Conservation (phyloP, 2,888 invertebrate species). For the Zygogramma bicolorata region DNA sequence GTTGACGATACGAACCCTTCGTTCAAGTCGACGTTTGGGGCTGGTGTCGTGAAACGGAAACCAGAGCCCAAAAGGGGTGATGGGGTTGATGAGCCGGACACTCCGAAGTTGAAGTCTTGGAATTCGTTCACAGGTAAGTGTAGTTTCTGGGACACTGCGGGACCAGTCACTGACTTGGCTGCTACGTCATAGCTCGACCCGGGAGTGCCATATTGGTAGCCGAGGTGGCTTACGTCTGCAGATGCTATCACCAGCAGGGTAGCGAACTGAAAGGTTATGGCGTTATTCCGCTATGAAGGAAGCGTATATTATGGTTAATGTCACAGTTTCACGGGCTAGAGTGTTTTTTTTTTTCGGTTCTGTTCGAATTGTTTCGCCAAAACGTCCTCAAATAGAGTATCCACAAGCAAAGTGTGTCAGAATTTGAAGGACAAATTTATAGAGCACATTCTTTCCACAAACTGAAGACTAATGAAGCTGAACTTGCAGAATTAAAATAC, state of each 20-base stretch:
- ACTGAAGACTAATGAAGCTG: too few relatives aligned
- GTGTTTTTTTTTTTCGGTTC: background rate
- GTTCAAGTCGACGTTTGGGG: constrained; percentile 11
- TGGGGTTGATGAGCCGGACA: constrained; percentile 18
- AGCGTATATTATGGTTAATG: background rate
- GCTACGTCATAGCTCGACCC: constrained; percentile 67
- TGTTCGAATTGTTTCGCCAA: background rate
- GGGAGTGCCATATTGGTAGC: constrained; percentile 60
- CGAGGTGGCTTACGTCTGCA: constrained; percentile 60
- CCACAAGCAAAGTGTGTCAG: too few relatives aligned
- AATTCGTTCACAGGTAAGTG: constrained; percentile 24
- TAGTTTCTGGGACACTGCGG: constrained; percentile 15
- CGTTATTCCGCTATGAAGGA: background rate
- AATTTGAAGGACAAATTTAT: too few relatives aligned
- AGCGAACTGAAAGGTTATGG: constrained; percentile 38
- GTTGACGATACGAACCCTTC: constrained; percentile 24
- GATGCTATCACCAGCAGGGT: constrained; percentile 64
- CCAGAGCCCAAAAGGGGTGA: constrained; percentile 1
- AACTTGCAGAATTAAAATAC: too few relatives aligned
- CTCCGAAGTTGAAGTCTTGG: constrained; percentile 25
- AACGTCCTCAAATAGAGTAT: background rate
- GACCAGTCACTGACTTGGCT: constrained; percentile 48
- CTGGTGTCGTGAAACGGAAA: constrained; percentile 12
- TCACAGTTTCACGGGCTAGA: background rate
- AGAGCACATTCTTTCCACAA: too few relatives aligned